These are phyloP conservation scores for Mionectes macconnelli DNA, from an alignment of 2,113 vertebrate species.

Conservation along the genomic window DNA sequence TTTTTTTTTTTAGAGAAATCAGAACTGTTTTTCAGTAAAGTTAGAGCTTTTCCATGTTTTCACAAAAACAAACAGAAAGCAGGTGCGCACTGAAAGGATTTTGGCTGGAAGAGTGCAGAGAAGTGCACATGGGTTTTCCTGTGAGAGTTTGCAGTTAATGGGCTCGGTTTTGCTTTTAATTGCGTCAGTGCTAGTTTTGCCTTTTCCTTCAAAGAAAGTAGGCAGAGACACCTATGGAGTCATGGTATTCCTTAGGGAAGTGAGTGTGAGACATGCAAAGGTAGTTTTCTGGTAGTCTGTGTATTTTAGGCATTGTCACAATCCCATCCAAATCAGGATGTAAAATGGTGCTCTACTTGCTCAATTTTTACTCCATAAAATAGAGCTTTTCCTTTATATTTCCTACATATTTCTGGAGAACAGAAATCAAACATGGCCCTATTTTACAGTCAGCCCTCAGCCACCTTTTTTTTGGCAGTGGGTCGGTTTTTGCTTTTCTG, in stretches of 20 bases:
- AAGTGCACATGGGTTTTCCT: not conserved
- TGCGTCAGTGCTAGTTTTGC: not conserved
- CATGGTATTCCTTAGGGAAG: not conserved
- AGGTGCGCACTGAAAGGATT: constrained; percentile 50
- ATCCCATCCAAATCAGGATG: not conserved
- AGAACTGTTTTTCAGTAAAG: not conserved
- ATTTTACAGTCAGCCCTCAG: not conserved
- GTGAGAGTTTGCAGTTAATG: not conserved
- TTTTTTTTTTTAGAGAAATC: not conserved
- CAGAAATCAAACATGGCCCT: rapidly evolving
- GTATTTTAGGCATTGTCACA: not conserved
- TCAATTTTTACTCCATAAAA: not conserved
- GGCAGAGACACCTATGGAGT: not conserved
- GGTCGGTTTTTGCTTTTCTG: not conserved
- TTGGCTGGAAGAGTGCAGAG: not conserved
- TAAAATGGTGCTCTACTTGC: rapidly evolving
- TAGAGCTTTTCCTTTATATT: rapidly evolving
- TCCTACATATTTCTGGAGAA: not conserved
- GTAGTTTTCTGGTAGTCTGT: not conserved
- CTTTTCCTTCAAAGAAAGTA: not conserved
- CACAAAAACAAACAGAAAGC: constrained; percentile 61
- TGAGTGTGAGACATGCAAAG: rapidly evolving
- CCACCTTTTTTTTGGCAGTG: not conserved
- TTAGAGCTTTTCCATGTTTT: not conserved
- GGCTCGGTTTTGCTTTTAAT: not conserved